Base-by-base conservation (phyloP, 1,140 invertebrate genomes). In the Asobara japonica region DNA sequence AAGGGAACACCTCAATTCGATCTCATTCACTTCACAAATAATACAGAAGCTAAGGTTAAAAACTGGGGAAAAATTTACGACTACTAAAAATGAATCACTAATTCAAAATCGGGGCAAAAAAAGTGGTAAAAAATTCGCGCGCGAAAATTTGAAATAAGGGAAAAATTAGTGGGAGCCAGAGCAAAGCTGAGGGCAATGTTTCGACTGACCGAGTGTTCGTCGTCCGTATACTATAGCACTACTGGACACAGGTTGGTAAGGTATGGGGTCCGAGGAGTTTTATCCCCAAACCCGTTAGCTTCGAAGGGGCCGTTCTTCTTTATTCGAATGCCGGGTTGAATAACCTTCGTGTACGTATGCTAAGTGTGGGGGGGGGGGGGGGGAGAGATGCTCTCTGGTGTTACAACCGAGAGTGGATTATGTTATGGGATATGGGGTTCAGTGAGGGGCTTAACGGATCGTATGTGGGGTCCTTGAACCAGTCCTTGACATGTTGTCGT, bases 191-290 rank as follows among this genome's bases (percentile, higher is more conserved):
- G 75, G 81, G 79, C 81, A 82, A 84, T 85, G 78, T 81, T 86
- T 79, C 76, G 83, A 84, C 84, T 72, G 84, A 87, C 86, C 86
- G 86, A 86, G 74, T 80, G 80, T 73, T 74, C 74, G 69, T 79
- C 74, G 77, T 76, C 79, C 76, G 68, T 78, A 73, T 62, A 74
- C 75, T 20, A 65, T 64, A 66, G 41, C 70, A 65, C 64, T 72
- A 64, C 70, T 72, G 70, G 61, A 65, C 70, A 72, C 38, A 72
- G 25, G 60, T 62, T 31, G 60, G 60, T 27, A 45, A 62, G 60
- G 60, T 62, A 56, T 56, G 78, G 79, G 79, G 79, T 81, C 77
- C 76, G 75, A 77, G 69, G 65, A 30, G 60, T 62, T 71, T 45
- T 41, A 33, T 66, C 51, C 70, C 70, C 70, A 66, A 72, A 72